Evolutionary conservation across 2,888 invertebrate species (phyloP).

Genomic region (Erebia palarica): DNA sequence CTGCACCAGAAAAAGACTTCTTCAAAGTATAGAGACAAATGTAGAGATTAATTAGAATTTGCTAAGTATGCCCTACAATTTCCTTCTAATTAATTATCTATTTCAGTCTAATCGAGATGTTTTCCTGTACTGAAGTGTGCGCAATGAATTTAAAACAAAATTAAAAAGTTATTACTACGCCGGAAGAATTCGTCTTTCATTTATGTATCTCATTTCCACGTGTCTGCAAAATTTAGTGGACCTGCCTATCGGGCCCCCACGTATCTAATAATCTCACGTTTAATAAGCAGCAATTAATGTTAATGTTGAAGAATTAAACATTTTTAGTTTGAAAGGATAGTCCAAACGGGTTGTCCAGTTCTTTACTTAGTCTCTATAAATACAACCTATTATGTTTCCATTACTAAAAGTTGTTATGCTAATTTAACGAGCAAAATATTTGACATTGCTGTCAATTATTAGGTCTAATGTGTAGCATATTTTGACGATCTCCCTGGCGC

Average conservation of each 20-base stretch:
- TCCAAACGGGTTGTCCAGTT: no score
- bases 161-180: no score
- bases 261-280: no score
- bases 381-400: neutral
- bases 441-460: neutral
- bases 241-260: no score
- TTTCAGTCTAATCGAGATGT: neutral
- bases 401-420: conserved; percentile 6
- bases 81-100: neutral
- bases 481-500: neutral
- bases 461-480: neutral
- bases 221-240: no score
- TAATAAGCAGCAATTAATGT: no score
- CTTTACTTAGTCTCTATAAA: no score
- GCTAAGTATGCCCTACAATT: neutral
- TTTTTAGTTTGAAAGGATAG: no score
- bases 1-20: neutral
- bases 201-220: neutral
- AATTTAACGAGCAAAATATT: conserved; percentile 1
- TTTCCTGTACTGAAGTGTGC: neutral
- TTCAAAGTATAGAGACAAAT: neutral
- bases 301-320: no score
- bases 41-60: neutral
- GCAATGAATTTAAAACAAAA: no score
- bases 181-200: neutral